Evolutionary conservation across 2,113 vertebrate species (phyloP).

Genomic region (Stegostoma tigrinum): DNA sequence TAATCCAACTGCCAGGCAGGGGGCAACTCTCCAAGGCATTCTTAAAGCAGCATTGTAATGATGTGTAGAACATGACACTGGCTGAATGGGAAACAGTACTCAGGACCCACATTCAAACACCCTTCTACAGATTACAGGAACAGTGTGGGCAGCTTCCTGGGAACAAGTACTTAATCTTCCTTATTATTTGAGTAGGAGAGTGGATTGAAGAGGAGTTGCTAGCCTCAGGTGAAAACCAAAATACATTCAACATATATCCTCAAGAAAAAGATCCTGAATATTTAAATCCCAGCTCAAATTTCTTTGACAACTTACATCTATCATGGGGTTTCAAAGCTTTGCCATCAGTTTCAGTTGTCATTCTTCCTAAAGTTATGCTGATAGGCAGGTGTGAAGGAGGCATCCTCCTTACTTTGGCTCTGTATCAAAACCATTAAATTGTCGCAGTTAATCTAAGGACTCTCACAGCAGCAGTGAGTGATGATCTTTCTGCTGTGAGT

Average conservation of each 20-base stretch:
- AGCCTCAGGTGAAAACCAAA: neutral
- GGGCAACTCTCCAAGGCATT: neutral
- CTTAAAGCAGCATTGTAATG: neutral
- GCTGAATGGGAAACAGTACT: neutral
- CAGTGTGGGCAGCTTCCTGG: neutral
- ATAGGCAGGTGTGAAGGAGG: neutral
- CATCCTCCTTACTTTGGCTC: neutral
- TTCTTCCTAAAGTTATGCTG: neutral
- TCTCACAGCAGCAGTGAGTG: neutral
- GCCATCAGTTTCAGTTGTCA: neutral
- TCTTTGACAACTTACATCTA: neutral
- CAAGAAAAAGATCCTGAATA: neutral
- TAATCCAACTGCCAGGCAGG: neutral
- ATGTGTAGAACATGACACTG: neutral
- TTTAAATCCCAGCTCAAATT: neutral
- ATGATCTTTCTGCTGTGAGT: neutral
- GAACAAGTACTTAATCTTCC: neutral
- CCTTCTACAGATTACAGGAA: neutral
- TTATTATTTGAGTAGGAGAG: neutral
- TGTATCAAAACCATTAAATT: neutral
- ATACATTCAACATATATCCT: neutral
- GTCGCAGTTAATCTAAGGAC: neutral
- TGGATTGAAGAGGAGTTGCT: too few species aligned
- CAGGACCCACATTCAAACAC: neutral
- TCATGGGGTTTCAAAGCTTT: neutral